phyloP scores from a whole-genome alignment of 2,888 invertebrate species.

The Trilocha varians region DNA sequence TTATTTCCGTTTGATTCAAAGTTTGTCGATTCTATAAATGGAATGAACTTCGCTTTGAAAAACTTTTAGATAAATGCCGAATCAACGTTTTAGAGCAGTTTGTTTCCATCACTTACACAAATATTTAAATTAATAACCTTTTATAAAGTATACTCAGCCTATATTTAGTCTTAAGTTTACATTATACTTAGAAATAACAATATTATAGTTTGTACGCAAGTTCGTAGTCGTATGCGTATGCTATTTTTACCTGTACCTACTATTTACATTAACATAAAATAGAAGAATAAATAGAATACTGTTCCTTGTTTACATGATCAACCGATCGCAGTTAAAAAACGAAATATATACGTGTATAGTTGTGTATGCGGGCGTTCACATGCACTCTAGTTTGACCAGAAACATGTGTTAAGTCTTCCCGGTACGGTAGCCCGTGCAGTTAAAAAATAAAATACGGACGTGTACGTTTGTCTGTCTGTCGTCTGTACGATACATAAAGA shows the following conservation, averaged over 20 bases:
- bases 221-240: not conserved
- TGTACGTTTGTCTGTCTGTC: slow-evolving; percentile 45
- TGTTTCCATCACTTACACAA: too few relatives aligned
- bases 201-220: not conserved
- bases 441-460: slow-evolving; percentile 59
- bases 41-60: too few relatives aligned
- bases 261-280: too few relatives aligned
- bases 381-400: slow-evolving; percentile 21
- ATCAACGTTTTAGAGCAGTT: too few relatives aligned
- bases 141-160: too few relatives aligned
- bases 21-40: too few relatives aligned
- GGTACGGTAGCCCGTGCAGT: slow-evolving; percentile 33
- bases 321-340: slow-evolving; percentile 13
- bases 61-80: too few relatives aligned
- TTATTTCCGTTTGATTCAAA: too few relatives aligned
- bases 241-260: not conserved
- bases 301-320: not conserved
- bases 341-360: too few relatives aligned
- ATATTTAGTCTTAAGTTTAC: too few relatives aligned
- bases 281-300: not conserved
- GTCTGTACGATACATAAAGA: slow-evolving; percentile 52
- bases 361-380: slow-evolving; percentile 38
- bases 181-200: too few relatives aligned
- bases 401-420: slow-evolving; percentile 37
- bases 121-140: too few relatives aligned